Base-by-base conservation (phyloP, 2,113 vertebrate species). In the Crocuta crocuta region DNA sequence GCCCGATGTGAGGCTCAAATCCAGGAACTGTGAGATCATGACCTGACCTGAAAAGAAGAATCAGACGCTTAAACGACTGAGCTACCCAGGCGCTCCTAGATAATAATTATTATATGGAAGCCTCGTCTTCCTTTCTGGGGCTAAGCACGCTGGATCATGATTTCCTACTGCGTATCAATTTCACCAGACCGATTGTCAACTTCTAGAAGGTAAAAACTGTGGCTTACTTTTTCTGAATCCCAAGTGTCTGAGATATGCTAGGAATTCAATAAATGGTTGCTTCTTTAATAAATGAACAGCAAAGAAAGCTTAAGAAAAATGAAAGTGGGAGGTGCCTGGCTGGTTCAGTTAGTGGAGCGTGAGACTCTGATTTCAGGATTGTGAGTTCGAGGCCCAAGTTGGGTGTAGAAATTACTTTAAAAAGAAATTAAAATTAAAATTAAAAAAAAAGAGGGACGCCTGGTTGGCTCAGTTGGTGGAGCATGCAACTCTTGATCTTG, bases 251-350 rank as follows among this genome's bases (percentile, higher is more conserved):
- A 10, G 45, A 82, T 94, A 82, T 86, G 43, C 50, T 89, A 65
- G 33, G 35, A 71, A 71, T n/a, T 95, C 93, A 94, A 33, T 85
- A 95, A 88, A 93, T 80, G 43, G 81, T 91, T 89, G n/a, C n/a
- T 89, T 84, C 24, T 85, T 76, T 81, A 88, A 91, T 93, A 93
- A 93, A 48, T 86, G n/a, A 97, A 82, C 4, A 95, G 89, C 73
- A 95, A 92, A 73, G 53, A 8, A 43, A 90, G 89, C 33, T 48
- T 58, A 63, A 45, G 45, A 87, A 90, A 96, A 95, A 86, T 70
- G 15, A 80, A 96, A 97, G 84, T 2, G 24, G 61, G 71, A 12
- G 6, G 12, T 28, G 26, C 10, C 10, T 26, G 26, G 26, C 24
- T 12, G 63, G 58, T 8, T 61, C 58, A 61, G 21, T 61, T 61